phyloP scores from a whole-genome alignment of 2,113 vertebrate species.

The Cyphomyrus discorhynchus region DNA sequence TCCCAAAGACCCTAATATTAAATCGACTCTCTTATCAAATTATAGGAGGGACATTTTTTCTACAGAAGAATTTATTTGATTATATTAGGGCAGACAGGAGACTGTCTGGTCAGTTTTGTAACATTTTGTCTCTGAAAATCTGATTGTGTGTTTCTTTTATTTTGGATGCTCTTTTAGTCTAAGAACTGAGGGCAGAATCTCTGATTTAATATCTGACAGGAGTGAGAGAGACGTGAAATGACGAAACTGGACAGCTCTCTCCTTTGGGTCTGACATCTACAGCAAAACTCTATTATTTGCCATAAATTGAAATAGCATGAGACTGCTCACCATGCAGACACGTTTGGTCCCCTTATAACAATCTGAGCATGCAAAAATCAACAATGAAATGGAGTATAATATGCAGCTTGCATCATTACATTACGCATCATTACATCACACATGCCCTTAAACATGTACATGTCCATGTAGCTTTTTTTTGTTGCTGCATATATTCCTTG shows the following conservation, averaged over 20 bases:
- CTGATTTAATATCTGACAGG: not conserved
- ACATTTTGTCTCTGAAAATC: constrained; percentile 7
- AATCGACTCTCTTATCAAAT: constrained; percentile 42
- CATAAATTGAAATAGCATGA: not conserved
- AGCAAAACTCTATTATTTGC: not conserved
- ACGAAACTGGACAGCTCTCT: not conserved
- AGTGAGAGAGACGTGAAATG: not conserved
- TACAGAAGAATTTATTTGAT: constrained; percentile 37
- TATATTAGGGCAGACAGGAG: constrained; percentile 22
- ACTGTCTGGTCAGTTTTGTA: constrained; percentile 14
- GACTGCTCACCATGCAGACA: not conserved
- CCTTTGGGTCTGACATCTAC: not conserved
- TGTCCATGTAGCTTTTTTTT: not conserved
- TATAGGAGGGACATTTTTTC: constrained; percentile 38
- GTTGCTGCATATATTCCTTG: not conserved
- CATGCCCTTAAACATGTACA: not conserved
- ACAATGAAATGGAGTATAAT: not conserved
- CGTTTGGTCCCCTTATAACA: not conserved
- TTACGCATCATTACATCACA: not conserved
- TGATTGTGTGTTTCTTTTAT: constrained; percentile 7
- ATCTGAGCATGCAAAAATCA: not conserved
- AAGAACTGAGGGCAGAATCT: not conserved
- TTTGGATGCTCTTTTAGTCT: not conserved
- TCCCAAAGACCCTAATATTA: constrained; percentile 28
- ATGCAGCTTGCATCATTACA: not conserved